These are phyloP conservation scores for Macroglossus sobrinus DNA, from an alignment of 2,113 vertebrate genomes.

Conservation along the genomic window DNA sequence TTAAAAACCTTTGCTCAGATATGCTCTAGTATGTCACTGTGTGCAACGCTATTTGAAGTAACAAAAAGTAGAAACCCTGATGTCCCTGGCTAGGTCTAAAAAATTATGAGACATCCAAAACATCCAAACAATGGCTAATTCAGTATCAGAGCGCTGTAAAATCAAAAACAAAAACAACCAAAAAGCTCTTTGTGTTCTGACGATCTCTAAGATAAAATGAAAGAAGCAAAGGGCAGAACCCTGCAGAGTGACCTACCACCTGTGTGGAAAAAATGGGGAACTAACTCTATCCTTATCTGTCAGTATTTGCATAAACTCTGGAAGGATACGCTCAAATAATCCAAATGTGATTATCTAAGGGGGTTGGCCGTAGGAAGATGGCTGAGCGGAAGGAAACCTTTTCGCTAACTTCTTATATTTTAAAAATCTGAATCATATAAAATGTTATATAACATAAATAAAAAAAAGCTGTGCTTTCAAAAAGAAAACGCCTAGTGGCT, in stretches of 20 bases:
- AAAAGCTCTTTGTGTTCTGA: not conserved
- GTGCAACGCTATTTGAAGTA: not conserved
- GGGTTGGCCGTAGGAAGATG: not conserved
- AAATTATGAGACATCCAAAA: not conserved
- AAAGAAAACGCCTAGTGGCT: not conserved
- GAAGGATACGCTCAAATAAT: not conserved
- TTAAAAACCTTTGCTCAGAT: not conserved
- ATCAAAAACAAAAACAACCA: not conserved
- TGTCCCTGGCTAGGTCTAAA: not conserved
- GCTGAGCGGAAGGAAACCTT: not conserved
- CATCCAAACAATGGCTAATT: not conserved
- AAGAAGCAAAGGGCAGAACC: not conserved
- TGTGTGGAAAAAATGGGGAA: not conserved
- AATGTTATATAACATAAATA: not conserved
- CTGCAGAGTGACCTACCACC: not conserved
- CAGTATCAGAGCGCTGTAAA: not conserved
- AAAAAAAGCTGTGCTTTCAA: not conserved
- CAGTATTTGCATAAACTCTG: slow-evolving; percentile 15
- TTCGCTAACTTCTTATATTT: not conserved
- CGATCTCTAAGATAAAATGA: not conserved
- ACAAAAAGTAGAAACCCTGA: not conserved
- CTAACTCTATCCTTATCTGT: not conserved
- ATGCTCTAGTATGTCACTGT: not conserved
- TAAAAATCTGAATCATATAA: not conserved
- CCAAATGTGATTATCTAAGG: not conserved